phyloP scores from a whole-genome alignment of 2,797 vertebrate species.

The Apogon hyalosoma region DNA sequence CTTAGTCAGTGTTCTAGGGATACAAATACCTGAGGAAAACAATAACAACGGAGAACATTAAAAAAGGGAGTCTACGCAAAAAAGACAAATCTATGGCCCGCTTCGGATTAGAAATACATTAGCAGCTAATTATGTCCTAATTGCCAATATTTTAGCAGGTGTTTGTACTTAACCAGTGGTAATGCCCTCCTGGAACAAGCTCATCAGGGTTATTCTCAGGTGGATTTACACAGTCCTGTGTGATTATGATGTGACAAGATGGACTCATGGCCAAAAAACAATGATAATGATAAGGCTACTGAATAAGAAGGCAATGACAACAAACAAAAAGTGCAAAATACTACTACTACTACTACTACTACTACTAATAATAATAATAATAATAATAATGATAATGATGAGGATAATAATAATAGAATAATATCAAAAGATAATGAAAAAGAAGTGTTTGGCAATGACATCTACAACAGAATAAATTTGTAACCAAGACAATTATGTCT shows the following conservation, averaged over 20 bases:
- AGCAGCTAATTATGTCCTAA: constrained; percentile 99
- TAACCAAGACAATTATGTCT: constrained; percentile 33
- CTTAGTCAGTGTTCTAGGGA: constrained; percentile 98
- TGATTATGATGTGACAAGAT: constrained; percentile 77
- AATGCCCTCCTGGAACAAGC: constrained; percentile 93
- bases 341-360: constrained; percentile 1
- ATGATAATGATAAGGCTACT: constrained; percentile 55
- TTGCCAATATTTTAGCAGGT: constrained; percentile 99
- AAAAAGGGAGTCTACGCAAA: constrained; percentile 92
- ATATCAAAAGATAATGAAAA: not conserved
- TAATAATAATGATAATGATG: not conserved
- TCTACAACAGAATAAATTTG: constrained; percentile 15
- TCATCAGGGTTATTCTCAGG: constrained; percentile 89
- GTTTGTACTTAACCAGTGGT: constrained; percentile 96
- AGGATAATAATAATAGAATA: not conserved
- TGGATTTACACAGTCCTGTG: constrained; percentile 80
- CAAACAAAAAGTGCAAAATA: constrained; percentile 15
- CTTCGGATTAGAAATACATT: constrained; percentile 99
- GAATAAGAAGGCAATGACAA: constrained; percentile 22
- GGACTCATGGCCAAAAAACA: constrained; percentile 68
- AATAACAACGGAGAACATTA: constrained; percentile 91
- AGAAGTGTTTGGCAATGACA: not conserved
- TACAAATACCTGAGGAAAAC: constrained; percentile 96
- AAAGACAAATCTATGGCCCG: constrained; percentile 97
- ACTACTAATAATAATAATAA: not conserved